phyloP scores from a whole-genome alignment of 2,888 invertebrate genomes.

The Himalopsyche anomala region DNA sequence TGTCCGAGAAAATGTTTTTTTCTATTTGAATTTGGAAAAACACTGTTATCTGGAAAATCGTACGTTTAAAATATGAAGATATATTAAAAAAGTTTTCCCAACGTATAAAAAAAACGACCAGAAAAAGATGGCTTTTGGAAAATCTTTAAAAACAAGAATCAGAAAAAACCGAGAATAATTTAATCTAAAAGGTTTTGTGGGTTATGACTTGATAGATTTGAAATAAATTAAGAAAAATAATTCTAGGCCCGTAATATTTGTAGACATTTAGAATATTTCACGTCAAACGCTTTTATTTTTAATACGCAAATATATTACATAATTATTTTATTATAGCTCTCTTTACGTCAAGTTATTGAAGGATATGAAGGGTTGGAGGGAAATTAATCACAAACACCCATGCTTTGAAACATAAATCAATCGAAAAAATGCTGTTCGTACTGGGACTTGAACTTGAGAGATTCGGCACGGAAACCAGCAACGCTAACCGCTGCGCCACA shows the following conservation, averaged over 20 bases:
- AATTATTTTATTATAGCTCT: too few relatives aligned
- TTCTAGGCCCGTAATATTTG: background rate
- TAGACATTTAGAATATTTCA: too few relatives aligned
- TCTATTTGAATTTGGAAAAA: conserved; percentile 6
- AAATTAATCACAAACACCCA: too few relatives aligned
- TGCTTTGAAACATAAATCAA: too few relatives aligned
- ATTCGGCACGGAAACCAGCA: too few relatives aligned
- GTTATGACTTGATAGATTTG: background rate
- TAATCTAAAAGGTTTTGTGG: conserved; percentile 12
- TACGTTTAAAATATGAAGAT: conserved; percentile 29
- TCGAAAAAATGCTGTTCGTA: too few relatives aligned
- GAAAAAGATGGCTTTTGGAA: background rate
- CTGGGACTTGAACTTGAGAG: too few relatives aligned
- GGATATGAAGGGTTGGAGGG: too few relatives aligned
- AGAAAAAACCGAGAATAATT: background rate
- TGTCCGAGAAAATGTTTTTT: background rate
- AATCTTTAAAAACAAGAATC: conserved; percentile 22
- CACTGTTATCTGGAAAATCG: conserved; percentile 17
- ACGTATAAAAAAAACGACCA: background rate
- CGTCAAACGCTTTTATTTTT: too few relatives aligned
- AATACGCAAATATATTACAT: too few relatives aligned
- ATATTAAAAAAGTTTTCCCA: conserved; percentile 26
- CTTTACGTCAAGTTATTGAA: too few relatives aligned
- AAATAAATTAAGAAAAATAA: background rate
- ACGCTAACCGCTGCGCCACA: too few relatives aligned